Percentiles rank a stretch among this genome's conserved stretches.
Conservation (phyloP, 1,140 invertebrate genomes). For the Homalodisca vitripennis region DNA sequence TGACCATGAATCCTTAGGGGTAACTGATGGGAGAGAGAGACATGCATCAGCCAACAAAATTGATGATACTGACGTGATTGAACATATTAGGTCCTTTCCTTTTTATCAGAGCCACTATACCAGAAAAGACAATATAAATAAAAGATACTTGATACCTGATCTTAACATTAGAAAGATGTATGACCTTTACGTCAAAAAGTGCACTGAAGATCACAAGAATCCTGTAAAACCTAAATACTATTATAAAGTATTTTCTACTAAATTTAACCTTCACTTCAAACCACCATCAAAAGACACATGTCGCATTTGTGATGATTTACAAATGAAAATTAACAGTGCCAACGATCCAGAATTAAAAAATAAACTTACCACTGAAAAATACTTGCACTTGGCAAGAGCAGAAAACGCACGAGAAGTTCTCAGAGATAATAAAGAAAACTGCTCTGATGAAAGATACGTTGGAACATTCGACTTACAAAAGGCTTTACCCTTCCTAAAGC, state of each 20-base stretch:
- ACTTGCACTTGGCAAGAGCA: slow-evolving; percentile 37
- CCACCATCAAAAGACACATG: slow-evolving; percentile 46
- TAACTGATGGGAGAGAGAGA: too few species aligned
- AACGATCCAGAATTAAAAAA: slow-evolving; percentile 30
- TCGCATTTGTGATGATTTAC: slow-evolving; percentile 37
- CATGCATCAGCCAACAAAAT: slow-evolving; percentile 8
- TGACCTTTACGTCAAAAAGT: slow-evolving; percentile 49
- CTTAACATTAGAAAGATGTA: slow-evolving; percentile 53
- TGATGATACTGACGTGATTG: slow-evolving; percentile 8
- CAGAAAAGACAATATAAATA: slow-evolving; percentile 49
- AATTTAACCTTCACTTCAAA: slow-evolving; percentile 53
- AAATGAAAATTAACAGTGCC: slow-evolving; percentile 29
- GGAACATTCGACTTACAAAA: slow-evolving; percentile 41
- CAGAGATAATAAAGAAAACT: slow-evolving; percentile 31
- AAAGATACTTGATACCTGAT: slow-evolving; percentile 50
- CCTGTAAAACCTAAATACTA: slow-evolving; percentile 53
- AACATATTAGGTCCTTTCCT: slow-evolving; percentile 28
- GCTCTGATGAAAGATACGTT: slow-evolving; percentile 35
- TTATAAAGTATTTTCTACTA: slow-evolving; percentile 51
- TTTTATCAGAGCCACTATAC: slow-evolving; percentile 40
- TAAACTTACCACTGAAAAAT: slow-evolving; percentile 34
- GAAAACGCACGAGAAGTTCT: slow-evolving; percentile 32
- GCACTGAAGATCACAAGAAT: slow-evolving; percentile 45
- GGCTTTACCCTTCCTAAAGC: slow-evolving; percentile 40
- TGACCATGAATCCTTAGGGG: too few species aligned